Conservation (phyloP, 2,113 vertebrate genomes). For the Lipophrys pholis region DNA sequence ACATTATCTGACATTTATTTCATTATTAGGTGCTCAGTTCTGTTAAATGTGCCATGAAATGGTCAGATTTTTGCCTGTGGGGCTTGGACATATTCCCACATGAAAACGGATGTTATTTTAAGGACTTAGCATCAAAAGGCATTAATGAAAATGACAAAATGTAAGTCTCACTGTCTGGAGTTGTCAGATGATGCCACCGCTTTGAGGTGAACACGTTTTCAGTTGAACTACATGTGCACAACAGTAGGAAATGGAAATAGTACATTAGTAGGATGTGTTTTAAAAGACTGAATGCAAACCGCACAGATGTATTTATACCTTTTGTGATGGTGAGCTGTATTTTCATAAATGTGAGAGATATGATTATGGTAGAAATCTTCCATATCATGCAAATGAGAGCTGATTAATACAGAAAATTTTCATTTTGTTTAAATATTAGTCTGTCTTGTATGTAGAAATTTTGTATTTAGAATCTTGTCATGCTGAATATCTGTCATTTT, state of each 20-base stretch:
- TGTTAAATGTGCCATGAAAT: conserved; percentile 1
- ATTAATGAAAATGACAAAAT: conserved; percentile 26
- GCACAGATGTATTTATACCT: not conserved
- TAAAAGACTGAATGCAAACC: not conserved
- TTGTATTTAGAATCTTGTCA: no score
- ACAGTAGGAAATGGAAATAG: conserved; percentile 10
- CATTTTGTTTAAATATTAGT: no score
- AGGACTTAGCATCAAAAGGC: conserved; percentile 12
- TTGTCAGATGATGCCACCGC: conserved; percentile 4
- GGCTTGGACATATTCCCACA: conserved; percentile 4
- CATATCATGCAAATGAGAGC: no score
- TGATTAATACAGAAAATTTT: no score
- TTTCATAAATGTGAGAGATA: no score
- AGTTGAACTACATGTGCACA: not conserved
- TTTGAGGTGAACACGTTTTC: not conserved
- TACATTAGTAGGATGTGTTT: not conserved
- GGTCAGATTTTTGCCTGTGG: not conserved
- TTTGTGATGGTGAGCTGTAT: no score
- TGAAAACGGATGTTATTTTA: conserved; percentile 4
- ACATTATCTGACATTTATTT: conserved; percentile 5
- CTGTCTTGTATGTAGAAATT: no score
- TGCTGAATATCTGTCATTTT: no score
- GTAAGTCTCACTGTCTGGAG: conserved; percentile 20
- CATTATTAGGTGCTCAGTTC: not conserved
- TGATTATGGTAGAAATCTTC: no score